Evolutionary conservation across 2,888 invertebrate genomes (phyloP).

Genomic region (Crocallis elinguaria): DNA sequence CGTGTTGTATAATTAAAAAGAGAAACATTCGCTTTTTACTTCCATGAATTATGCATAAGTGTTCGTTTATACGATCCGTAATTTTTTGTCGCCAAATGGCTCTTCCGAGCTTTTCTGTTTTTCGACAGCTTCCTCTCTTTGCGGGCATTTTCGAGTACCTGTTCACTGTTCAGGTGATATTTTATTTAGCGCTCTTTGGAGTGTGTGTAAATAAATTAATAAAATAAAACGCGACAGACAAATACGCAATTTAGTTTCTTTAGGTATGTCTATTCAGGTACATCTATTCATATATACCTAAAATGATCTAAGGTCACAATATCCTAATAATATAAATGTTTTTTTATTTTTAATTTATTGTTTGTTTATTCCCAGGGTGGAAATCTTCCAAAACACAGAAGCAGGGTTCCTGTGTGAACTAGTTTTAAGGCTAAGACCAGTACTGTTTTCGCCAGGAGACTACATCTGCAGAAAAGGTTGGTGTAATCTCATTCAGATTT

Average conservation of each 20-base stretch:
- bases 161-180: constrained; percentile 31
- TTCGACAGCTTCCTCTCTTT: constrained; percentile 51
- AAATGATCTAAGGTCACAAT: no score
- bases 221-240: constrained; percentile 15
- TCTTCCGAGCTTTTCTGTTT: constrained; percentile 59
- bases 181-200: constrained; percentile 33
- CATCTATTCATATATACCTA: no score
- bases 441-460: constrained; percentile 98
- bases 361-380: constrained; percentile 87
- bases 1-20: constrained; percentile 83
- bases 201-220: constrained; percentile 25
- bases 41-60: constrained; percentile 82
- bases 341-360: constrained; percentile 29
- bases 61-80: constrained; percentile 80
- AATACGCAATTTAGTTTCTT: background rate
- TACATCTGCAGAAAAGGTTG: constrained; percentile 99
- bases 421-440: constrained; percentile 96
- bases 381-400: constrained; percentile 99
- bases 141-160: constrained; percentile 38
- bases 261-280: no score
- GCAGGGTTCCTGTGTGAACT: constrained; percentile 99
- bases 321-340: no score
- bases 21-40: constrained; percentile 81
- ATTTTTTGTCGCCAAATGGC: constrained; percentile 74
- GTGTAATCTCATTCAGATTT: background rate